Conservation (phyloP, 1,140 invertebrate species). For the Dendrolimus kikuchii region DNA sequence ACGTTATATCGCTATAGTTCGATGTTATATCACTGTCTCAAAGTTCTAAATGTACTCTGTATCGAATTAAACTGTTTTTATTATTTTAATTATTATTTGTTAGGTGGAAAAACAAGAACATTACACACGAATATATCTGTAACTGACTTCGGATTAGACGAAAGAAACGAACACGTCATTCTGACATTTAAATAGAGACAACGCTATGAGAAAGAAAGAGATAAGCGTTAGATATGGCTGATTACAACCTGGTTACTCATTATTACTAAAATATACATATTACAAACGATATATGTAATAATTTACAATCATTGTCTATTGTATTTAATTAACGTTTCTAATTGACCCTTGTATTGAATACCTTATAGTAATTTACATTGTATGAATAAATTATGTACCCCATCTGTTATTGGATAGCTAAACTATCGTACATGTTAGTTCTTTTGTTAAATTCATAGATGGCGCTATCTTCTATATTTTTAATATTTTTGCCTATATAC, state of each 20-base stretch:
- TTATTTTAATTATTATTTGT: constrained; percentile 15
- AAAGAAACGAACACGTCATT: constrained; percentile 43
- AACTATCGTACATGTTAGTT: not conserved
- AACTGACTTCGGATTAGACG: constrained; percentile 51
- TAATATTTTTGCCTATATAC: too few species aligned
- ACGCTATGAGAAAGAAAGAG: constrained; percentile 24
- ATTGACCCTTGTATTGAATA: too few species aligned
- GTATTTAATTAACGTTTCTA: too few species aligned
- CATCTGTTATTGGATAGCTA: not conserved
- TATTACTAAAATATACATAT: too few species aligned
- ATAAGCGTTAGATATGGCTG: constrained; percentile 8
- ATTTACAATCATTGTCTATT: too few species aligned
- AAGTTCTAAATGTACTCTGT: constrained; percentile 12
- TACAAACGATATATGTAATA: too few species aligned
- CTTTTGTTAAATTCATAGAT: not conserved
- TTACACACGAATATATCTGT: constrained; percentile 40
- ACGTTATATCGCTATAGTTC: constrained; percentile 5
- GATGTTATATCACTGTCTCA: constrained; percentile 13
- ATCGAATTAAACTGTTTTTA: constrained; percentile 11
- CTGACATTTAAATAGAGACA: constrained; percentile 39
- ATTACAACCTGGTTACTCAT: not conserved
- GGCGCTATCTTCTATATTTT: too few species aligned
- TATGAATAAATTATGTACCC: too few species aligned
- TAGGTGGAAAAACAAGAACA: constrained; percentile 27
- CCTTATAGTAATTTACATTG: too few species aligned